These are phyloP conservation scores for Tethea ocularis DNA, from an alignment of 2,888 invertebrate species.

Conservation along the genomic window DNA sequence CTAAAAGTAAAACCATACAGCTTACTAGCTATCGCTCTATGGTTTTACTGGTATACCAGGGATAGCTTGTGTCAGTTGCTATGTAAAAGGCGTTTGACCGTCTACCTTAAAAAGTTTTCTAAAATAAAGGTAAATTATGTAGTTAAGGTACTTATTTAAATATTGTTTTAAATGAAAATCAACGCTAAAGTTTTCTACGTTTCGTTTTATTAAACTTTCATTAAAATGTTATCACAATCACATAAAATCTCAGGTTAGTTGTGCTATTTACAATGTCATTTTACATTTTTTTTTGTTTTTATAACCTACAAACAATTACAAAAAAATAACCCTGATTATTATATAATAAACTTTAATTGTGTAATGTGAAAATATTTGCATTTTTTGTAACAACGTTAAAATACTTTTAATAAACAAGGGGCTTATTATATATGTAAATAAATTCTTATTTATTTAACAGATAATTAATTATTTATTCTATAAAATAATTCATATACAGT, in stretches of 20 bases:
- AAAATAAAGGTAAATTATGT: no score
- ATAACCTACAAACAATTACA: background rate
- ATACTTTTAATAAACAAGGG: background rate
- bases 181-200: conserved; percentile 15
- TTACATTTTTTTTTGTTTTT: conserved; percentile 2
- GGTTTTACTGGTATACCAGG: no score
- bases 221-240: conserved; percentile 40
- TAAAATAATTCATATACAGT: background rate
- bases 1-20: no score
- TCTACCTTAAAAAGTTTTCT: no score
- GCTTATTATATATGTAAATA: background rate
- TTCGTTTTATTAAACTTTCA: conserved; percentile 20
- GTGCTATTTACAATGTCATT: conserved; percentile 41
- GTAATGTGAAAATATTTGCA: background rate
- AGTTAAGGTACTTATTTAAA: no score
- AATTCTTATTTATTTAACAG: no score
- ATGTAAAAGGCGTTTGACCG: no score
- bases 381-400: background rate
- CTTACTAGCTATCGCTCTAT: no score
- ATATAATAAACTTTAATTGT: no score
- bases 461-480: no score
- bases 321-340: conserved; percentile 17
- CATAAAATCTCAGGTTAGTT: conserved; percentile 28
- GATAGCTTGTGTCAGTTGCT: no score
- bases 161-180: no score